These are phyloP conservation scores for Cephalotes varians DNA, from an alignment of 2,888 invertebrate species.

Conservation along the genomic window DNA sequence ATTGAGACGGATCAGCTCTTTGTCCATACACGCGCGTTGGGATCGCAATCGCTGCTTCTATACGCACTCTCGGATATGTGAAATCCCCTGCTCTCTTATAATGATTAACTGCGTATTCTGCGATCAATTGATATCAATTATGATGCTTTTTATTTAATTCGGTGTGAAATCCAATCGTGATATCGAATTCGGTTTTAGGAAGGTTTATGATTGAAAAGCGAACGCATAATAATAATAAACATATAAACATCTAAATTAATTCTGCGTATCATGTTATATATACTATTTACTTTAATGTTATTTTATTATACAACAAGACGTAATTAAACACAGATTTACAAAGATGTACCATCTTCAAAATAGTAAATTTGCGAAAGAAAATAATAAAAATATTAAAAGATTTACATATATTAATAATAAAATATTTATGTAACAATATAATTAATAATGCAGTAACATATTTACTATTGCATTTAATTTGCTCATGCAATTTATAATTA, in stretches of 20 bases:
- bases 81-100: constrained; percentile 40
- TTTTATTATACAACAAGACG: no score
- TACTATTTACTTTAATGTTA: not conserved
- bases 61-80: constrained; percentile 16
- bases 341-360: not conserved
- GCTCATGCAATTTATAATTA: not conserved
- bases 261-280: not conserved
- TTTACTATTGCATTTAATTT: not conserved
- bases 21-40: constrained; percentile 53
- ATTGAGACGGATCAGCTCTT: constrained; percentile 55
- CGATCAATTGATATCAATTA: constrained; percentile 20
- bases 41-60: constrained; percentile 21
- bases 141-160: not conserved
- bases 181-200: not conserved
- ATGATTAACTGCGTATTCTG: not conserved
- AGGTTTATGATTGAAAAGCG: not conserved
- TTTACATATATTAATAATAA: not conserved
- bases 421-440: not conserved
- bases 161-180: not conserved
- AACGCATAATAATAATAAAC: not conserved
- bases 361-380: not conserved
- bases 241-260: not conserved
- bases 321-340: no score
- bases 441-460: not conserved
- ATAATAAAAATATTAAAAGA: not conserved